Conservation (phyloP, 2,888 invertebrate species). For the Caenorhabditis sp. region DNA sequence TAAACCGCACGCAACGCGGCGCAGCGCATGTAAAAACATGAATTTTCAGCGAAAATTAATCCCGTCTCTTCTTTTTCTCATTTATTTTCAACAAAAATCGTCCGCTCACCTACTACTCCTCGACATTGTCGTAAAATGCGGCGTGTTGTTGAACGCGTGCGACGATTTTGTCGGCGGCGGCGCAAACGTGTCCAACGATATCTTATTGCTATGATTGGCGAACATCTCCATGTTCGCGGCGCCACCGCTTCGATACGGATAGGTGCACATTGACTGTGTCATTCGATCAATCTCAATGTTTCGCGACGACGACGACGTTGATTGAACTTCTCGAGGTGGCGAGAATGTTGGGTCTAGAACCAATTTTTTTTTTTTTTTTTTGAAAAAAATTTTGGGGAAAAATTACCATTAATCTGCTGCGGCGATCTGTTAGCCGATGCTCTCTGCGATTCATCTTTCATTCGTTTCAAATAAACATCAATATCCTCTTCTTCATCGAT, state of each 20-base stretch:
- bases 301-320: neutral
- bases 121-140: neutral
- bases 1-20: too few species aligned
- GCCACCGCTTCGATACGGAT: neutral
- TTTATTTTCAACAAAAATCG: neutral
- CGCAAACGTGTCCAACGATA: conserved; percentile 22
- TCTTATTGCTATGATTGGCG: neutral
- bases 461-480: conserved; percentile 38
- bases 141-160: neutral
- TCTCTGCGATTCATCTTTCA: conserved; percentile 39
- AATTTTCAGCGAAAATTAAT: too few species aligned
- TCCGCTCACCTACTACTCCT: neutral
- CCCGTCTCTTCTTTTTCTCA: too few species aligned
- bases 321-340: conserved; percentile 6
- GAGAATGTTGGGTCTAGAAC: conserved; percentile 6
- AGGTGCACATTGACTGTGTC: conserved; percentile 21
- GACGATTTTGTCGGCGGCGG: conserved; percentile 28
- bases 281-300: conserved; percentile 23
- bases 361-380: neutral
- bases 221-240: neutral
- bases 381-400: neutral
- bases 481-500: conserved; percentile 57
- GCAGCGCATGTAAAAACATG: too few species aligned
- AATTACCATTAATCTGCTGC: conserved; percentile 3
- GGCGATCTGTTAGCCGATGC: conserved; percentile 29